These are phyloP conservation scores for Drosophila colorata DNA, from an alignment of 2,888 invertebrate genomes.

Conservation along the genomic window DNA sequence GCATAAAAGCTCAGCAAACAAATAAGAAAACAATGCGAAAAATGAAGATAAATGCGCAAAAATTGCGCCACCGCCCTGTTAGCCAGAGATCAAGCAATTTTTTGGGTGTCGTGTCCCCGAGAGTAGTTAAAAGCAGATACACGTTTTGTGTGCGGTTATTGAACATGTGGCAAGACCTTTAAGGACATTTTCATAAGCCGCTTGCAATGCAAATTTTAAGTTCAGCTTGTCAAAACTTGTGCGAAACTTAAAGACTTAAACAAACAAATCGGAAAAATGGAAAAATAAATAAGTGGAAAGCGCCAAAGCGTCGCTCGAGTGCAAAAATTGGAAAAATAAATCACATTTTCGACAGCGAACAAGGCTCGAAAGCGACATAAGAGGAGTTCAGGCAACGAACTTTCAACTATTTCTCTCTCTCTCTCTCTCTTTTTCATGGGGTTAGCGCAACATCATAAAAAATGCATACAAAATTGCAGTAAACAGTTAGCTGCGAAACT, in stretches of 20 bases:
- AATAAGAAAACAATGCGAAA: conserved; percentile 55
- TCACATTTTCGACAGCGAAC: conserved; percentile 20
- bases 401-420: conserved; percentile 1
- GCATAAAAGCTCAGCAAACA: conserved; percentile 41
- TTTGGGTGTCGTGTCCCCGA: neutral
- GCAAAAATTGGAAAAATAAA: conserved; percentile 17
- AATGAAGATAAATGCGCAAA: conserved; percentile 78
- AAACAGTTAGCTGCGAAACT: conserved; percentile 14
- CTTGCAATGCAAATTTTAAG: conserved; percentile 30
- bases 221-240: conserved; percentile 5
- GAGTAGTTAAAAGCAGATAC: conserved; percentile 25
- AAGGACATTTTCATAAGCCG: conserved; percentile 33
- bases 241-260: conserved; percentile 3
- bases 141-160: neutral
- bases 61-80: conserved; percentile 51
- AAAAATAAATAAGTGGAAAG: conserved; percentile 4
- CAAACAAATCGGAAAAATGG: conserved; percentile 17
- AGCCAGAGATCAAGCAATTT: conserved; percentile 15
- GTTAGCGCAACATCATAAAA: conserved; percentile 20
- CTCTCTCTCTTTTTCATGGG: neutral
- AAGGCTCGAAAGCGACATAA: neutral
- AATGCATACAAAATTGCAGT: conserved; percentile 25
- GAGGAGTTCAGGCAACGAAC: neutral
- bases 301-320: neutral
- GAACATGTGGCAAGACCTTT: conserved; percentile 5